Evolutionary conservation across 2,888 invertebrate species (phyloP).

Genomic region (Drosophila nr. perissopoda): DNA sequence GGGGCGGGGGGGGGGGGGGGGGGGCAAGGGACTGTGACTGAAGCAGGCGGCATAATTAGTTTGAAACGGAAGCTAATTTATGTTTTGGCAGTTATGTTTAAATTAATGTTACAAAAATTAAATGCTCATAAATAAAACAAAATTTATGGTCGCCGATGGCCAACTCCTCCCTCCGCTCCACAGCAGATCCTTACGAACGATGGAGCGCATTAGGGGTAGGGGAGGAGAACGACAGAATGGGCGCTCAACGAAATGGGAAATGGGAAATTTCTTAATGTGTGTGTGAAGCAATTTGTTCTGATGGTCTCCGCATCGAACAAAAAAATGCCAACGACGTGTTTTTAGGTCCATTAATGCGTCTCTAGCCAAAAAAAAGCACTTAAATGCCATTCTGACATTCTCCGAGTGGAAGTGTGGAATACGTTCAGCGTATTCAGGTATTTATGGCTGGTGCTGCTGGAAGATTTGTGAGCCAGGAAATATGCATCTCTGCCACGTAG

Average conservation of each 20-base stretch:
- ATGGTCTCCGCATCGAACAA: constrained; percentile 25
- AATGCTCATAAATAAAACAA: constrained; percentile 81
- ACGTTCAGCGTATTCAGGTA: constrained; percentile 33
- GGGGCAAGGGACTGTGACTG: constrained; percentile 49
- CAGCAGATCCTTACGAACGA: constrained; percentile 40
- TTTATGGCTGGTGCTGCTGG: constrained; percentile 24
- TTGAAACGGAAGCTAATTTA: constrained; percentile 84
- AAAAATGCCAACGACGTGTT: constrained; percentile 72
- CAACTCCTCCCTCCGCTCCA: not conserved
- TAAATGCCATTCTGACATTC: constrained; percentile 41
- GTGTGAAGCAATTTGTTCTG: constrained; percentile 73
- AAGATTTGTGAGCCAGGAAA: constrained; percentile 27
- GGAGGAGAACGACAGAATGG: constrained; percentile 2
- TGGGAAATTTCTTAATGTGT: constrained; percentile 63
- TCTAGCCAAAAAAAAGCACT: constrained; percentile 41
- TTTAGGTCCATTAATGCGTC: constrained; percentile 70
- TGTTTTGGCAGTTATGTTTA: constrained; percentile 84
- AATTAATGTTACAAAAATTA: constrained; percentile 84
- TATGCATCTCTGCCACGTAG: not conserved
- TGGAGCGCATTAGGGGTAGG: not conserved
- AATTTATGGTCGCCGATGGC: constrained; percentile 65
- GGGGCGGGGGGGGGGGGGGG: constrained; percentile 1
- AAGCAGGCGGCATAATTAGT: constrained; percentile 80
- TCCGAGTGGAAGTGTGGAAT: not conserved
- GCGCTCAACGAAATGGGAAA: constrained; percentile 24